A percentile compares a stretch with the other conserved stretches of the same genome.
Conservation (phyloP, 2,888 invertebrate species). For the Mythimna pallens region DNA sequence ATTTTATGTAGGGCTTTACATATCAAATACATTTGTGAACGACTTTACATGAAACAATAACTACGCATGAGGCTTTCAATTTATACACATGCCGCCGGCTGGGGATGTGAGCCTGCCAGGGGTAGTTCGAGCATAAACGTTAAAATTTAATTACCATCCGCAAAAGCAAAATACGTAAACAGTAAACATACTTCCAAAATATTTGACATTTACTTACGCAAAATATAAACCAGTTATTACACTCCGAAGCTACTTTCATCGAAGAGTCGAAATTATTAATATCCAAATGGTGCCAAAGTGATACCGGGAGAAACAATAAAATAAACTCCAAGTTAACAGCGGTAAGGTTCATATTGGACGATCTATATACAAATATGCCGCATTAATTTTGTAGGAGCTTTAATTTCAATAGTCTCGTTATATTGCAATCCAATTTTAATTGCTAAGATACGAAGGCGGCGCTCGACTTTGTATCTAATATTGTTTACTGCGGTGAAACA, state of each 20-base stretch:
- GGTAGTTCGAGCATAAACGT: conserved; percentile 37
- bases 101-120: conserved; percentile 6
- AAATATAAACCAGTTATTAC: conserved; percentile 64
- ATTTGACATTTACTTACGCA: conserved; percentile 61
- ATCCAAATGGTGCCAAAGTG: conserved; percentile 46
- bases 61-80: conserved; percentile 28
- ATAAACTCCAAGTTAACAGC: conserved; percentile 35
- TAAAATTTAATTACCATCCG: conserved; percentile 62
- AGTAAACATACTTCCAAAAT: conserved; percentile 54
- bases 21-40: neutral
- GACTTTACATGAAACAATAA: conserved; percentile 24
- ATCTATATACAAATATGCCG: conserved; percentile 51
- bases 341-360: conserved; percentile 47
- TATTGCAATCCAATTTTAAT: conserved; percentile 70
- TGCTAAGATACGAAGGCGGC: conserved; percentile 52
- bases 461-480: conserved; percentile 41
- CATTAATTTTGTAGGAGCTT: conserved; percentile 62
- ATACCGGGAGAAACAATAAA: conserved; percentile 29
- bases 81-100: conserved; percentile 19
- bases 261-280: conserved; percentile 61
- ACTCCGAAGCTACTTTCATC: conserved; percentile 47
- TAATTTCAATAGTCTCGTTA: conserved; percentile 66
- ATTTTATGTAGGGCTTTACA: neutral
- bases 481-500: conserved; percentile 28
- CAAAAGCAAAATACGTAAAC: conserved; percentile 56